These are phyloP conservation scores for Druceiella hillmani DNA, from an alignment of 2,888 invertebrate species.

Conservation along the genomic window DNA sequence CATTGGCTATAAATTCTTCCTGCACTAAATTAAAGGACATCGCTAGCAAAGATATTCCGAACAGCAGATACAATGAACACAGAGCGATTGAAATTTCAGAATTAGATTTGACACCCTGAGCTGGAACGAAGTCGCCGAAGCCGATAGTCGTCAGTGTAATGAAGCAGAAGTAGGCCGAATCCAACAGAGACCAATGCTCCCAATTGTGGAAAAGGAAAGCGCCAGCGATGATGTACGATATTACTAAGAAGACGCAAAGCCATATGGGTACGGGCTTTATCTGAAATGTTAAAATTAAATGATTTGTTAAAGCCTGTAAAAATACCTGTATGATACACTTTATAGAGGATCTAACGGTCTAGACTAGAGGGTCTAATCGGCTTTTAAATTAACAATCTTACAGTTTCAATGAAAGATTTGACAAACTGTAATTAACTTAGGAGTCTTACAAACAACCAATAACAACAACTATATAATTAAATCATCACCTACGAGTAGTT, in stretches of 20 bases:
- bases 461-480: too few species aligned
- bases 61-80: constrained; percentile 87
- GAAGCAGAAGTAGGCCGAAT: constrained; percentile 91
- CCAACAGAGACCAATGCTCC: constrained; percentile 83
- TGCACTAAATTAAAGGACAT: constrained; percentile 97
- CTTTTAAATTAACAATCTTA: too few species aligned
- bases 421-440: too few species aligned
- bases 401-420: too few species aligned
- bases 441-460: too few species aligned
- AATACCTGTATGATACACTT: too few species aligned
- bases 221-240: constrained; percentile 85
- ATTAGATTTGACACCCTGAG: constrained; percentile 56
- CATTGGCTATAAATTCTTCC: constrained; percentile 86
- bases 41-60: constrained; percentile 89
- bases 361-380: too few species aligned
- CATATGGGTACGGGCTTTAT: constrained; percentile 79
- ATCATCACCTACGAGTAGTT: too few species aligned
- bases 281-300: constrained; percentile 28
- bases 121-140: constrained; percentile 88
- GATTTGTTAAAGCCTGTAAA: too few species aligned
- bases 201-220: constrained; percentile 80
- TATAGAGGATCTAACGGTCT: too few species aligned
- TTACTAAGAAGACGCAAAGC: constrained; percentile 81
- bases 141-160: constrained; percentile 91
- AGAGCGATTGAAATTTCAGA: constrained; percentile 60